These are phyloP conservation scores for Hybognathus amarus DNA, from an alignment of 2,797 vertebrate genomes.

Conservation along the genomic window DNA sequence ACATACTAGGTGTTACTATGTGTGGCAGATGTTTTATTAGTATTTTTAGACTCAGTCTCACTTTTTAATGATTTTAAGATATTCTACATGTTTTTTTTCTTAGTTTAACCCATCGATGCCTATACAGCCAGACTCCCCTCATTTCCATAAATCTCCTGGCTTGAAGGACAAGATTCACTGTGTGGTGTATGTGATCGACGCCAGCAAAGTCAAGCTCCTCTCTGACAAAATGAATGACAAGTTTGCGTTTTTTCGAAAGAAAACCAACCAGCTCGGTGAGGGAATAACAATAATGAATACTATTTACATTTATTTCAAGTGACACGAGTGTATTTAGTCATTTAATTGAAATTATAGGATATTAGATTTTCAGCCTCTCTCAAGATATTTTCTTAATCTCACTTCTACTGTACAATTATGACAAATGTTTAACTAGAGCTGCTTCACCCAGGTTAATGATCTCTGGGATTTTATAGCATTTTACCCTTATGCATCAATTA, in stretches of 20 bases:
- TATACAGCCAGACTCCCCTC: conserved; percentile 52
- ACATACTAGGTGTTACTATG: background rate
- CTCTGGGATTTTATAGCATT: background rate
- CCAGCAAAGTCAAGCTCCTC: conserved; percentile 66
- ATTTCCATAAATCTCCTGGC: conserved; percentile 54
- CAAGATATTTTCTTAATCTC: background rate
- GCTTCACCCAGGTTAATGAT: background rate
- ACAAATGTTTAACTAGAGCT: background rate
- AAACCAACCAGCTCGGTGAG: conserved; percentile 70
- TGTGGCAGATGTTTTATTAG: background rate
- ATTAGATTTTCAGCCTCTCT: background rate
- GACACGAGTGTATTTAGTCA: background rate
- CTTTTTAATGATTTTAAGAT: background rate
- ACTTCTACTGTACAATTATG: background rate
- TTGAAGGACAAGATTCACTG: conserved; percentile 72
- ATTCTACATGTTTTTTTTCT: background rate
- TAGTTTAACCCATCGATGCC: conserved; percentile 68
- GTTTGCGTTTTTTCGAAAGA: conserved; percentile 66
- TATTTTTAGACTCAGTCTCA: background rate
- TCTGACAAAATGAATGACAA: conserved; percentile 66
- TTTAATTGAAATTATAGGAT: background rate
- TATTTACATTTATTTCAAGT: background rate
- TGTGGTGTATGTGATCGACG: conserved; percentile 70
- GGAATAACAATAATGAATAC: background rate
- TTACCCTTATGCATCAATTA: too few species aligned